phyloP scores from a whole-genome alignment of 2,888 invertebrate genomes.

The Trachelus iudaicus region DNA sequence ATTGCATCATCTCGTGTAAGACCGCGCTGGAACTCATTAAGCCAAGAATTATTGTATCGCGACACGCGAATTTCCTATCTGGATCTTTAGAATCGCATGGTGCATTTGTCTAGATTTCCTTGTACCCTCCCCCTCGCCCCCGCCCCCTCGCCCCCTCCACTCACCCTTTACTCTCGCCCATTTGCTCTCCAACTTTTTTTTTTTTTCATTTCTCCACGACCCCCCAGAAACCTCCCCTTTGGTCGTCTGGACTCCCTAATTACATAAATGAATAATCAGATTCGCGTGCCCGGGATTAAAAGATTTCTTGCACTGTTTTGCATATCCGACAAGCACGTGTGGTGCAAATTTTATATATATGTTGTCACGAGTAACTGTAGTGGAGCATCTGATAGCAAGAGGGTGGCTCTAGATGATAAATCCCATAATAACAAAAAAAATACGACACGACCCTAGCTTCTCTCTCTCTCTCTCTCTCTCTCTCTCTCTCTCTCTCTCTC shows the following conservation, averaged over 20 bases:
- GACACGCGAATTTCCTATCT: constrained; percentile 13
- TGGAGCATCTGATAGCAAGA: background rate
- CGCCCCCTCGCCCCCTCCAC: background rate
- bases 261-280: background rate
- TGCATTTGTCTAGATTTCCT: background rate
- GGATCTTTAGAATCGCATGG: background rate
- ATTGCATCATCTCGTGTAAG: constrained; percentile 2
- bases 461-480: too few relatives aligned
- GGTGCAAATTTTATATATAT: background rate
- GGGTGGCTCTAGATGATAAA: too few relatives aligned
- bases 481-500: too few relatives aligned
- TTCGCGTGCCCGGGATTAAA: background rate
- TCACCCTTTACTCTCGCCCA: background rate
- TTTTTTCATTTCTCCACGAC: background rate
- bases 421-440: background rate
- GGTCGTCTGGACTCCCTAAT: background rate
- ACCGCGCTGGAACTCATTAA: background rate
- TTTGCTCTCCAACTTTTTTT: background rate
- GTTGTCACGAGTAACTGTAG: background rate
- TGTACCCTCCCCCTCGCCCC: background rate
- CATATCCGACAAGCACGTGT: background rate
- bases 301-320: background rate
- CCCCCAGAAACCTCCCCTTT: background rate
- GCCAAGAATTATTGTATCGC: constrained; percentile 1
- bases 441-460: too few relatives aligned